Base-by-base conservation (phyloP, 2,888 invertebrate genomes). In the Caenorhabditis wallacei region DNA sequence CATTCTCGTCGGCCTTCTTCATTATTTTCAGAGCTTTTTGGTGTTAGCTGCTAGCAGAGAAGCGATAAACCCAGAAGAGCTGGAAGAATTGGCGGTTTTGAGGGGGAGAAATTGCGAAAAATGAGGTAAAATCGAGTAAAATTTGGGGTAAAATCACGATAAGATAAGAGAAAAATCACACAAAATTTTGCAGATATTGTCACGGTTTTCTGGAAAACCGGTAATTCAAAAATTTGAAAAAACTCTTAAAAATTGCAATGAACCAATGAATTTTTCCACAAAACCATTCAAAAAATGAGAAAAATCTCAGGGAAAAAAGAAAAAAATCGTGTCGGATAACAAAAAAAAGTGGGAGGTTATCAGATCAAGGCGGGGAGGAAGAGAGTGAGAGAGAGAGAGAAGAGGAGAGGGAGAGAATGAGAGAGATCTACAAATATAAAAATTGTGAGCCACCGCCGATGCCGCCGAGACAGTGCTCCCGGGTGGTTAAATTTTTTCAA, bases 341-440 rank as follows among this genome's bases (percentile, higher is more conserved):
- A 53, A 68, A 37, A 68, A 59, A 68, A 68, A 76, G 53, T 48
- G 20, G 13, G 40, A 20, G 37, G 46, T 57, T 57, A 75, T 75
- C 75, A 75, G 66, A 75, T 75, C 75, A 59, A 59, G 20, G 20
- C 7, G 56, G 20, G 20, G 13, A 24, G 2, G 4, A 24, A 48
- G 8, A 30, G 30, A 30, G 8, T 3, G 30, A 30, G 30, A 8
- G 8, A 30, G 26, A 22, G n/a, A n/a, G 40, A 35, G 20, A 24
- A 10, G n/a, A n/a, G 35, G 18, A 37, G 43, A 46, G 48, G 53
- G 53, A 68, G 51, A 69, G 61, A 69, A 69, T 69, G 76, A 68
- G 69, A 76, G 76, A 76, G 76, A 76, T 76, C 76, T 76, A 76
- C 76, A 76, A 76, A 76, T 76, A 76, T n/a, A n/a, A n/a, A 76